Conservation (phyloP, 1,140 invertebrate species). For the Ganaspis sp. region DNA sequence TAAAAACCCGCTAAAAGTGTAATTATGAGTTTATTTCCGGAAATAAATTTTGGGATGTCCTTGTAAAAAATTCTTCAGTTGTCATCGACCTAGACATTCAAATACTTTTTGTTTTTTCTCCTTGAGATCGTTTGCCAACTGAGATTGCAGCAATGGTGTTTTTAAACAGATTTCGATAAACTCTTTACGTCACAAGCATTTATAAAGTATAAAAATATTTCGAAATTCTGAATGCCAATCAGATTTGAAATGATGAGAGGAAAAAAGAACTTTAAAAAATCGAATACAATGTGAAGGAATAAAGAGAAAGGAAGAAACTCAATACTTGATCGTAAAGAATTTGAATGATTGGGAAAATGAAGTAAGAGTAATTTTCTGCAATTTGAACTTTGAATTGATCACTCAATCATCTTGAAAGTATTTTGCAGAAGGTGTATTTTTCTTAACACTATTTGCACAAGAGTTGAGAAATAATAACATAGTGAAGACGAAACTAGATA, state of each 20-base stretch:
- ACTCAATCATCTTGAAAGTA: not conserved
- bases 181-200: not conserved
- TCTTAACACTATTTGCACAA: not conserved
- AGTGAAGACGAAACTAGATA: not conserved
- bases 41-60: not conserved
- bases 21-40: not conserved
- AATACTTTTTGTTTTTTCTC: constrained; percentile 7
- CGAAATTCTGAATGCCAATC: not conserved
- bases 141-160: not conserved
- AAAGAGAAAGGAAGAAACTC: not conserved
- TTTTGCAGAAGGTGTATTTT: not conserved
- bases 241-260: too few relatives aligned
- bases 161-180: not conserved
- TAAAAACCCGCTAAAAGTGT: not conserved
- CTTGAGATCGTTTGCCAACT: not conserved
- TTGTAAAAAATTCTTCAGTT: not conserved
- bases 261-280: too few relatives aligned
- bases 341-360: not conserved
- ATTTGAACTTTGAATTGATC: constrained; percentile 20
- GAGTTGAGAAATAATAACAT: not conserved
- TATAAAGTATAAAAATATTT: not conserved
- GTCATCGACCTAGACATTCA: constrained; percentile 7
- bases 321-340: not conserved
- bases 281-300: too few relatives aligned
- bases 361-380: constrained; percentile 9